These are phyloP conservation scores for Scaptomyza cyrtandrae DNA, from an alignment of 2,888 invertebrate species.

Conservation along the genomic window DNA sequence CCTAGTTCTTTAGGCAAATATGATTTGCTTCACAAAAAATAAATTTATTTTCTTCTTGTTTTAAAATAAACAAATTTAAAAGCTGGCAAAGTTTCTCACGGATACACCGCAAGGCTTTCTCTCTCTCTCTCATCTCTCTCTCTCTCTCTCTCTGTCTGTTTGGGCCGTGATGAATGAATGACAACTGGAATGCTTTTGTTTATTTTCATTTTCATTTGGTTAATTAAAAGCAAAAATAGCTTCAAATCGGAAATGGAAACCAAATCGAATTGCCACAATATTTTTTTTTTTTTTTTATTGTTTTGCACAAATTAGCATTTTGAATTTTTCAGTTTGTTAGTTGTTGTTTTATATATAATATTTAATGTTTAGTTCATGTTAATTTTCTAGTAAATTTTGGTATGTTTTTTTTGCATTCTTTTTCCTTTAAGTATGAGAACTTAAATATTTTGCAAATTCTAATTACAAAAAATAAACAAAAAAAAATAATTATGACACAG, in stretches of 20 bases:
- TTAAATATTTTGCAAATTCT: too few species aligned
- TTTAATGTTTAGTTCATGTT: neutral
- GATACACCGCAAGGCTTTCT: slow-evolving; percentile 42
- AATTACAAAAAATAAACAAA: too few species aligned
- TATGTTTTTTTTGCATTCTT: neutral
- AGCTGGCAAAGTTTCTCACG: slow-evolving; percentile 55
- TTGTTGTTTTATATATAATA: neutral
- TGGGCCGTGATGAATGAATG: slow-evolving; percentile 71
- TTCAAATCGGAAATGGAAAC: slow-evolving; percentile 11
- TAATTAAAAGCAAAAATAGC: slow-evolving; percentile 43
- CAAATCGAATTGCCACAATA: neutral
- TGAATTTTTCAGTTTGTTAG: neutral
- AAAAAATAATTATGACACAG: neutral
- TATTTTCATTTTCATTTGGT: slow-evolving; percentile 3
- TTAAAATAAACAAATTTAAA: slow-evolving; percentile 60
- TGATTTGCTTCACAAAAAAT: slow-evolving; percentile 21
- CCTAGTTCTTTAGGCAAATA: slow-evolving; percentile 26
- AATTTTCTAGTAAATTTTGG: neutral
- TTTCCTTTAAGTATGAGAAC: too few species aligned
- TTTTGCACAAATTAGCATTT: slow-evolving; percentile 2
- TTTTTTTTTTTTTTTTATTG: neutral
- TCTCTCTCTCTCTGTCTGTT: neutral
- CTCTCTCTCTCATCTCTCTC: too few species aligned
- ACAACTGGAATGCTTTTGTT: slow-evolving; percentile 65
- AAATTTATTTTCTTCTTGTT: slow-evolving; percentile 4